phyloP scores from a whole-genome alignment of 2,797 vertebrate genomes.

The Catharus ustulatus region DNA sequence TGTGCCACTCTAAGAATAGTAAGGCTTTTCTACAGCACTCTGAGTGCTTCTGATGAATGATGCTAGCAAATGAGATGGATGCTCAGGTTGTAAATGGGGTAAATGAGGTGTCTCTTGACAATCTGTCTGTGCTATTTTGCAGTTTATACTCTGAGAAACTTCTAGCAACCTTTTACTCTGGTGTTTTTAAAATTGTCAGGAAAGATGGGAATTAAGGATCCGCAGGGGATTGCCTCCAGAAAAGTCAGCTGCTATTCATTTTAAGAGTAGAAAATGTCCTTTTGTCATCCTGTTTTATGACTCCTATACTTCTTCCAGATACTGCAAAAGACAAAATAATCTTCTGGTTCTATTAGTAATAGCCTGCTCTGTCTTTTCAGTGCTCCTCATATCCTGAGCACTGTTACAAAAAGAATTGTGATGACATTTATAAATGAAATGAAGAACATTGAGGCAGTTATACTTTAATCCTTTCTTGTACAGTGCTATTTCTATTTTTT shows the following conservation, averaged over 20 bases:
- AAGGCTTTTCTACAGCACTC: not conserved
- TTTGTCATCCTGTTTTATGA: not conserved
- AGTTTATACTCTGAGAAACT: not conserved
- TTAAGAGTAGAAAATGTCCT: not conserved
- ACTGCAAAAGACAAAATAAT: not conserved
- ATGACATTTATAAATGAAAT: not conserved
- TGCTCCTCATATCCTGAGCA: not conserved
- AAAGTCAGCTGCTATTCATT: conserved; percentile 6
- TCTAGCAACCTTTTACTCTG: not conserved
- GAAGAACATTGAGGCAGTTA: not conserved
- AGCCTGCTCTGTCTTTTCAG: not conserved
- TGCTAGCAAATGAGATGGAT: not conserved
- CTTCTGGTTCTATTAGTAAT: not conserved
- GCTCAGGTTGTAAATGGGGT: not conserved
- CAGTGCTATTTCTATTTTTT: not conserved
- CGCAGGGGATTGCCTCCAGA: not conserved
- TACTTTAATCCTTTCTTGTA: not conserved
- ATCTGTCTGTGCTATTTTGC: not conserved
- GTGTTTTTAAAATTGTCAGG: not conserved
- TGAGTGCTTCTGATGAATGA: not conserved
- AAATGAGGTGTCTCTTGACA: not conserved
- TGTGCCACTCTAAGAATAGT: not conserved
- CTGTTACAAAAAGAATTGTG: not conserved
- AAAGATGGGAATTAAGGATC: not conserved
- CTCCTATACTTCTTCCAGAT: not conserved